Conservation (phyloP, 2,888 invertebrate genomes). For the Lasioglossum vierecki region DNA sequence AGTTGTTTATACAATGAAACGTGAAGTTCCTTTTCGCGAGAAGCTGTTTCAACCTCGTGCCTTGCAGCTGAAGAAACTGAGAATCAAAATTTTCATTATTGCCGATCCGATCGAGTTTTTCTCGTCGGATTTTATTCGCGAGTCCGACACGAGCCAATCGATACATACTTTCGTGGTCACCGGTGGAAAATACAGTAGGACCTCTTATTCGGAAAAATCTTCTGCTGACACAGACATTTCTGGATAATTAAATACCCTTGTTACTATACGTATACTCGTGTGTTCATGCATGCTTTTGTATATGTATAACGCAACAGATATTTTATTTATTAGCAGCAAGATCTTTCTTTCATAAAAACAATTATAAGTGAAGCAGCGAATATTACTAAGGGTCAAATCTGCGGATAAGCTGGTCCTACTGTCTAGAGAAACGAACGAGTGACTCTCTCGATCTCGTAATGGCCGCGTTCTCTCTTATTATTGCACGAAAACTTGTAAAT, state of each 20-base stretch:
- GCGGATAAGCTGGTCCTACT: background rate
- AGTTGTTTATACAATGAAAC: conserved; percentile 46
- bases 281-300: background rate
- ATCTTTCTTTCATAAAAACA: too few relatives aligned
- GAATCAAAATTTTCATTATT: conserved; percentile 72
- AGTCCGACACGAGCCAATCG: background rate
- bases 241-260: background rate
- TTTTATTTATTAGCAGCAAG: background rate
- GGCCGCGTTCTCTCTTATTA: conserved; percentile 39
- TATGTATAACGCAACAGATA: background rate
- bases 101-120: conserved; percentile 34
- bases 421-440: conserved; percentile 10
- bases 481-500: background rate
- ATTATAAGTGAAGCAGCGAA: too few relatives aligned
- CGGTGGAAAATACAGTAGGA: background rate
- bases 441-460: conserved; percentile 56
- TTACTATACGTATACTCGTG: background rate
- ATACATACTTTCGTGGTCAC: conserved; percentile 2
- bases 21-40: conserved; percentile 59
- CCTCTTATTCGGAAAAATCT: background rate
- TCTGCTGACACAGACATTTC: background rate
- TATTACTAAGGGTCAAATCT: background rate
- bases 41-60: conserved; percentile 81
- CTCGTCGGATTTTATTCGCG: background rate
- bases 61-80: conserved; percentile 81